Evolutionary conservation across 2,888 invertebrate genomes (phyloP).

Genomic region (Aleiodes testaceus): DNA sequence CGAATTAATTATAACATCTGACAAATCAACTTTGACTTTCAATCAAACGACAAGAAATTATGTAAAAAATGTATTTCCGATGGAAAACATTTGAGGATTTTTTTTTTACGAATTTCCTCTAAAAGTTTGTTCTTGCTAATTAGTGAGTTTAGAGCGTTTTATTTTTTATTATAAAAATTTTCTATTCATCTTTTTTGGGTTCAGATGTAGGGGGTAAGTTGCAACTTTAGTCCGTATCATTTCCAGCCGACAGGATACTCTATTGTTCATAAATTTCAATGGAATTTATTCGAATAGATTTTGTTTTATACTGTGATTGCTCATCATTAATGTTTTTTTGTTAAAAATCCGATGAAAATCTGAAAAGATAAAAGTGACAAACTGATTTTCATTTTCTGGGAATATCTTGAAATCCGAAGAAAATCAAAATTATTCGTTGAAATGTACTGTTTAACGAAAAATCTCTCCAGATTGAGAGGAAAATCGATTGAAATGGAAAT

Average conservation of each 20-base stretch:
- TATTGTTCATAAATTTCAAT: constrained; percentile 19
- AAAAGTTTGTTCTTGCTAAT: background rate
- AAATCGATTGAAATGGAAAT: too few relatives aligned
- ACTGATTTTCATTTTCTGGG: too few relatives aligned
- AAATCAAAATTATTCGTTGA: too few relatives aligned
- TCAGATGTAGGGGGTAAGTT: too few relatives aligned
- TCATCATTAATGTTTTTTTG: constrained; percentile 1
- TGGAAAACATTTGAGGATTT: too few relatives aligned
- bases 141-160: background rate
- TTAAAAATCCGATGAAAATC: background rate
- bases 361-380: background rate
- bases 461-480: too few relatives aligned
- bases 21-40: background rate
- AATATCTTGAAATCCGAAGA: too few relatives aligned
- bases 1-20: background rate
- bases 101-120: too few relatives aligned
- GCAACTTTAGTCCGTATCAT: constrained; percentile 4
- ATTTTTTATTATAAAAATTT: constrained; percentile 10
- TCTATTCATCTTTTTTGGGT: too few relatives aligned
- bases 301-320: background rate
- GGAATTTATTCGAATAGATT: constrained; percentile 13
- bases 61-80: background rate
- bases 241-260: constrained; percentile 5
- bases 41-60: constrained; percentile 1
- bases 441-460: too few relatives aligned